Evolutionary conservation across 2,113 vertebrate genomes (phyloP), one percentile per base, ranked within the genome.

Genomic region (Hiodon tergisus): DNA sequence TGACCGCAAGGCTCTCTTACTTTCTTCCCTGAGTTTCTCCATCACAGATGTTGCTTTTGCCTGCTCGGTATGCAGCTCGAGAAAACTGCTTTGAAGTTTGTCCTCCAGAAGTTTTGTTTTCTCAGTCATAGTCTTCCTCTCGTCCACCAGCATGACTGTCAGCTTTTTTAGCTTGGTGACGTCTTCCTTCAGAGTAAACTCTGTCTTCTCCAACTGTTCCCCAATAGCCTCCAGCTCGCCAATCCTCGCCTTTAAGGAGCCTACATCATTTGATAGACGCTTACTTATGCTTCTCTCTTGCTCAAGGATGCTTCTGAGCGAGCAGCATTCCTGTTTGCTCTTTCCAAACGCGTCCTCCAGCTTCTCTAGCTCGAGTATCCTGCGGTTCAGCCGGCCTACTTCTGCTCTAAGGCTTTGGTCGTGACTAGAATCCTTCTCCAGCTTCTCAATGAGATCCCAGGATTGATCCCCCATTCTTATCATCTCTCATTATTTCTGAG

Each of bases 1-100:
- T 14, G 94, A 93, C 79, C 92, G 94, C 52, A 98, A 80, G 48
- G 93, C 92, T 81, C 92, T 97, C 89, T 96, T 97, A 79, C 93
- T 98, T 88, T 99, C 97, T 10, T 98, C 96, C 60, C 96, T 95
- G 13, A 99, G 89, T 84, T 96, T 98, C 83, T 98, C 97, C 52
- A 95, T 98, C 72, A 98, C 93, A 0, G 90, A 87, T 5, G 92
- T 95, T 0, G 97, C 94, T 89, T 95, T 98, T 73, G 94, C 94
- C 86, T 98, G 94, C 76, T 99, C 97, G 1, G 87, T 86, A 77
- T 98, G 94, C 78, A 98, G 93, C 77, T 96, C 95, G 61, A 92
- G 92, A 62, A 91, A 86, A 88, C 93, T 91, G 79, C 87, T 90
- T 81, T 98, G 93, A 62, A 98, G 86, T 75, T 96, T 98, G 80